Evolutionary conservation across 2,888 invertebrate genomes (phyloP), one percentile per base, ranked within the genome.

Genomic region (Blastobasis adustella): DNA sequence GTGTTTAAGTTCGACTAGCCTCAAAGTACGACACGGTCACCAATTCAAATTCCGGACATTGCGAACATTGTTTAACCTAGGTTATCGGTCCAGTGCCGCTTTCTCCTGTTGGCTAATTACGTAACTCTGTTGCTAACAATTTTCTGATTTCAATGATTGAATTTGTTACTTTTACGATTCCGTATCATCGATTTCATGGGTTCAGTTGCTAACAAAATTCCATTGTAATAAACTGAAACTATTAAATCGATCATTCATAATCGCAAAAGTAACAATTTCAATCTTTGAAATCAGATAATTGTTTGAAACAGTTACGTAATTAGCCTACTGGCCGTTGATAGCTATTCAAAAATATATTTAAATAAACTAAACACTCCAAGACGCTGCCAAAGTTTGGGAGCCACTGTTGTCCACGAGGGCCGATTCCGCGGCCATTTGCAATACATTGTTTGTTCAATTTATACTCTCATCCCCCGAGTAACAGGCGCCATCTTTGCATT

Each of bases 391-490:
- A 71, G 62, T 77, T 85, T 79, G 76, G 70, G 70, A 57, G 60
- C 53, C 79, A 37, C 58, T 60, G 60, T 54, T 61, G 63, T 65
- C 65, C 63, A 61, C 65, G 59, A 63, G 58, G 65, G 68, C 69
- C 72, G 72, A 74, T 76, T 66, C 65, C 67, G 67, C 65, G 69
- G 73, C 79, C 78, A 80, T 81, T 80, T 78, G 75, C 80, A 75
- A 82, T 82, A 82, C 82, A 84, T 80, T 84, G 85, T 85, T 85
- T 82, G 83, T 77, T 73, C 82, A 84, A 84, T 82, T 80, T 81
- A 76, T 73, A 71, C 72, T 69, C 76, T 58, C 57, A 54, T 58
- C 62, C 66, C 78, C 76, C 76, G 50, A 66, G 75, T 76, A 78
- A 74, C 69, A 65, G 71, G 62, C 65, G 65, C 66, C 61, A 54